Evolutionary conservation across 2,888 invertebrate species (phyloP), one percentile per base, ranked within the genome.

Genomic region (Sturmia bella): DNA sequence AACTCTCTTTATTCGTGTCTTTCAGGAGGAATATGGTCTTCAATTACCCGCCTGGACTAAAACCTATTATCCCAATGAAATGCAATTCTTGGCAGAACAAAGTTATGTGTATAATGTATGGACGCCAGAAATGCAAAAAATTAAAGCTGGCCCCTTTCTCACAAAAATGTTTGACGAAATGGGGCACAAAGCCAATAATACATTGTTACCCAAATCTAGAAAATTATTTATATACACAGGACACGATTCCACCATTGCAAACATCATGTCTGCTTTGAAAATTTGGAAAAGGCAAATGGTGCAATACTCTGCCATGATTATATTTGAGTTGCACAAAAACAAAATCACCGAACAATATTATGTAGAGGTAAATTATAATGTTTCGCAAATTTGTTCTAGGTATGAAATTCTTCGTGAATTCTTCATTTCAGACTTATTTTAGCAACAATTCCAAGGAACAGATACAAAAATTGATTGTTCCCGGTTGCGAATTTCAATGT

Each of bases 191-290:
- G 89, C 89, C 1, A 88, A 91, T 6, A 91, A 89, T 11, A 91
- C 87, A 2, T 80, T 93, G 2, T 88, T 89, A 50, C 93, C 92
- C 0, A 86, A 88, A 13, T 87, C 89, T 3, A 90, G 92, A 12
- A 94, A 94, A 88, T 91, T 94, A 74, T 93, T 92, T 84, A 91
- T 94, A 74, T 95, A 94, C 86, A 92, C 94, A 0, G 95, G 94
- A 0, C 96, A 96, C 87, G 96, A 96, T 88, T 93, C 94, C 0
- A 95, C 95, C 0, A 91, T 96, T 5, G 93, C 93, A 0, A 94
- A 94, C 85, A 88, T 96, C 54, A 88, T 96, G 66, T 90, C 93
- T 21, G 92, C 94, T 0, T 88, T 96, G 43, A 92, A 93, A 52
- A 91, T 95, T 5, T 96, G 94, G 93, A 92, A 94, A 77, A 90